These are phyloP conservation scores for Mimumesa dahlbomi DNA, from an alignment of 2,888 invertebrate genomes.

Conservation along the genomic window DNA sequence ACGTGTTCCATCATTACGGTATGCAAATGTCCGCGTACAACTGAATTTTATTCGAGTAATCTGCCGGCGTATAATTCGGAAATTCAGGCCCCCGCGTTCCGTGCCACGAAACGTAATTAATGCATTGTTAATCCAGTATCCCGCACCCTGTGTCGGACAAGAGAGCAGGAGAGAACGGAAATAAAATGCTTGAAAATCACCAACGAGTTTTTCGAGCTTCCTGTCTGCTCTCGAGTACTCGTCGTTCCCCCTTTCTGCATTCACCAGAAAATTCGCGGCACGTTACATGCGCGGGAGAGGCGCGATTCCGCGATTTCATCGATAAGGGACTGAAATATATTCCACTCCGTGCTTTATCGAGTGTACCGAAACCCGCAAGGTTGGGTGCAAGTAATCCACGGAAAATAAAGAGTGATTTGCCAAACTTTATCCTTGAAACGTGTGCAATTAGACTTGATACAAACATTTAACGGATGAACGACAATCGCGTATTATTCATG, in stretches of 20 bases:
- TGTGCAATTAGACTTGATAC: no score
- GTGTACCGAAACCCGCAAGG: slow-evolving; percentile 16
- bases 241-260: slow-evolving; percentile 11
- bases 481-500: not conserved
- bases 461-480: not conserved
- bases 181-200: slow-evolving; percentile 65
- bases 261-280: slow-evolving; percentile 41
- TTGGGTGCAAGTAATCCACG: slow-evolving; percentile 8
- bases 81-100: slow-evolving; percentile 62
- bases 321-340: slow-evolving; percentile 48
- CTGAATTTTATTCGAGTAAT: slow-evolving; percentile 76
- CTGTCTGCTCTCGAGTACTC: slow-evolving; percentile 35
- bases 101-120: slow-evolving; percentile 70
- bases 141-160: slow-evolving; percentile 48
- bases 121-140: slow-evolving; percentile 74
- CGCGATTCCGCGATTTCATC: slow-evolving; percentile 30
- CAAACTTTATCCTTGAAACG: slow-evolving; percentile 26
- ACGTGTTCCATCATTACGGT: slow-evolving; percentile 48
- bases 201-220: slow-evolving; percentile 52
- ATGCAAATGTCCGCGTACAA: slow-evolving; percentile 69
- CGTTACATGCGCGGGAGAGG: slow-evolving; percentile 4
- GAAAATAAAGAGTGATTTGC: slow-evolving; percentile 27
- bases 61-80: slow-evolving; percentile 72
- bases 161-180: slow-evolving; percentile 37
- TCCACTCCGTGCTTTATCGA: slow-evolving; percentile 45